A percentile compares a stretch with the other conserved stretches of the same genome.
Evolutionary conservation across 1,140 invertebrate genomes (phyloP).

Genomic region (Drosophila jambulina): DNA sequence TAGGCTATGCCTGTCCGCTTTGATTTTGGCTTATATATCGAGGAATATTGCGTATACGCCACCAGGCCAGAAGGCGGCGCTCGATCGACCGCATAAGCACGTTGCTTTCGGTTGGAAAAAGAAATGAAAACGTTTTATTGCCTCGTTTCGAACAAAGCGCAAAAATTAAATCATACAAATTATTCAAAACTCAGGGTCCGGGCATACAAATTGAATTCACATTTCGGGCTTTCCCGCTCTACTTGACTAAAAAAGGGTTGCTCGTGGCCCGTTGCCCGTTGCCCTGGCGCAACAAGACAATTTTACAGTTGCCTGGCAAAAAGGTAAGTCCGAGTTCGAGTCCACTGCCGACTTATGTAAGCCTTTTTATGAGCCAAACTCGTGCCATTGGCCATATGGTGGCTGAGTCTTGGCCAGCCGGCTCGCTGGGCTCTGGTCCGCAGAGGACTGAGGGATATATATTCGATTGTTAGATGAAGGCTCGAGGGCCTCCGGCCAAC

Average conservation of each 20-base stretch:
- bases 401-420: conserved; percentile 34
- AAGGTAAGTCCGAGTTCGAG: conserved; percentile 57
- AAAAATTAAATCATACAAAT: conserved; percentile 82
- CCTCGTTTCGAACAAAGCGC: conserved; percentile 56
- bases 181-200: conserved; percentile 66
- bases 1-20: conserved; percentile 38
- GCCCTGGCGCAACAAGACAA: conserved; percentile 68
- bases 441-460: conserved; percentile 56
- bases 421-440: conserved; percentile 24
- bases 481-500: conserved; percentile 35
- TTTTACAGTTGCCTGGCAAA: conserved; percentile 81
- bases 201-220: conserved; percentile 75
- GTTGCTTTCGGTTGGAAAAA: conserved; percentile 34
- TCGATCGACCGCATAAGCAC: conserved; percentile 67
- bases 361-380: conserved; percentile 80
- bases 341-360: conserved; percentile 62
- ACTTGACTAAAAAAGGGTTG: conserved; percentile 65
- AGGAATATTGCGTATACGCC: conserved; percentile 64
- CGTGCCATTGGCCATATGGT: conserved; percentile 79
- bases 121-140: conserved; percentile 64
- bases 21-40: conserved; percentile 47
- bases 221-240: conserved; percentile 44
- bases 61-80: conserved; percentile 12
- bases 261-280: conserved; percentile 15
- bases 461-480: conserved; percentile 25